These are phyloP conservation scores for Ophion ventricosus DNA, from an alignment of 2,888 invertebrate genomes.

Conservation along the genomic window DNA sequence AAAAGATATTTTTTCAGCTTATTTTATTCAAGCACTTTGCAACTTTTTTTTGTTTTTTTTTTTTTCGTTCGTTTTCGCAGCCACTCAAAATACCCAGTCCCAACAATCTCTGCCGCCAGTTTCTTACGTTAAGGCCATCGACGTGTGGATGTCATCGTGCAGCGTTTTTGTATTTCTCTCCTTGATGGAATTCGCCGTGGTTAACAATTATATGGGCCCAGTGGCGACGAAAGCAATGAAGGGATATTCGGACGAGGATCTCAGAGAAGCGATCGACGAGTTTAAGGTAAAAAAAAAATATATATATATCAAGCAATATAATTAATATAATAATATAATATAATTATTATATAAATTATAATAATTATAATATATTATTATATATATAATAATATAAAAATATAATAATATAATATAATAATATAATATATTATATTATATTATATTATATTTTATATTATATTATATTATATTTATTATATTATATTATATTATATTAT, in stretches of 20 bases:
- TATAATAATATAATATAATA: too few relatives aligned
- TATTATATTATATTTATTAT: too few relatives aligned
- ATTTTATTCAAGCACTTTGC: background rate
- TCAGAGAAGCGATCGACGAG: conserved; percentile 89
- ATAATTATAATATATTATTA: background rate
- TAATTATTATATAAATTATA: background rate
- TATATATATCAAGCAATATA: background rate
- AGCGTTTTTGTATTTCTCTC: conserved; percentile 96
- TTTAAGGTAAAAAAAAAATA: conserved; percentile 86
- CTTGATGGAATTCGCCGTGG: conserved; percentile 95
- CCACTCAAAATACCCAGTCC: conserved; percentile 96
- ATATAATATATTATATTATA: too few relatives aligned
- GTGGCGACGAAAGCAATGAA: conserved; percentile 95
- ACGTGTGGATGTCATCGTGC: conserved; percentile 96
- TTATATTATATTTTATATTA: too few relatives aligned
- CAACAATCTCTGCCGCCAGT: conserved; percentile 95
- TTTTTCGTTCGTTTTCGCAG: conserved; percentile 84
- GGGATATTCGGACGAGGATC: conserved; percentile 94
- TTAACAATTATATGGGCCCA: conserved; percentile 95
- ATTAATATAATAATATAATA: background rate
- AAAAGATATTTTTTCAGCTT: background rate
- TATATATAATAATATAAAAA: too few relatives aligned
- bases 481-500: too few relatives aligned
- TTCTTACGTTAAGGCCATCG: conserved; percentile 96
- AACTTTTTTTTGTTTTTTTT: too few relatives aligned